A percentile compares a stretch with the other conserved stretches of the same genome.
These are phyloP conservation scores for Tupiocoris notatus DNA, from an alignment of 2,888 invertebrate species.

Conservation along the genomic window DNA sequence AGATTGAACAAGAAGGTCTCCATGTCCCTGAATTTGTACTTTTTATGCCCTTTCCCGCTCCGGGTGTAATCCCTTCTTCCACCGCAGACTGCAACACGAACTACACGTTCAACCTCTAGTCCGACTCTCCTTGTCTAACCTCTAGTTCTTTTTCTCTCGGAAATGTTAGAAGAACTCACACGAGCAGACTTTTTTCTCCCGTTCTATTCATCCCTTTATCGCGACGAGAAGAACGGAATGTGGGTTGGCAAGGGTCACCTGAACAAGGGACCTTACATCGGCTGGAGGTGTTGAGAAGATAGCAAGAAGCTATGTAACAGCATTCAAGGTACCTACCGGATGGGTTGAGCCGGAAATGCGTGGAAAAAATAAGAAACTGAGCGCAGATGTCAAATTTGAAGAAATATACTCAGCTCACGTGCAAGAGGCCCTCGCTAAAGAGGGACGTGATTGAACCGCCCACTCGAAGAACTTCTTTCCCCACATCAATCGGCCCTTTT, in stretches of 20 bases:
- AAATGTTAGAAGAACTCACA: not conserved
- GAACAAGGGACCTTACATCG: not conserved
- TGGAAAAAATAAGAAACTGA: not conserved
- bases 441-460: not conserved
- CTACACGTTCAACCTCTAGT: not conserved
- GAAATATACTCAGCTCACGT: not conserved
- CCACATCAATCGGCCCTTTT: not conserved
- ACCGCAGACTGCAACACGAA: not conserved
- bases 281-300: no score
- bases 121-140: not conserved
- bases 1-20: not conserved
- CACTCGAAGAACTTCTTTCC: not conserved
- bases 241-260: not conserved
- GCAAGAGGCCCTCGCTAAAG: not conserved
- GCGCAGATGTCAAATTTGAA: not conserved
- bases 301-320: not conserved
- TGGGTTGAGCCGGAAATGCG: not conserved
- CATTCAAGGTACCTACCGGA: not conserved
- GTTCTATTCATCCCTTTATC: not conserved
- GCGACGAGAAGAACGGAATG: not conserved
- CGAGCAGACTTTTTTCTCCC: not conserved
- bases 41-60: not conserved
- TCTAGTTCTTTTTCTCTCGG: not conserved
- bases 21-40: not conserved
- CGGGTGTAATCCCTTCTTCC: not conserved